Evolutionary conservation across 1,140 invertebrate genomes (phyloP), one percentile per base, ranked within the genome.

Genomic region (Maconellicoccus hirsutus): DNA sequence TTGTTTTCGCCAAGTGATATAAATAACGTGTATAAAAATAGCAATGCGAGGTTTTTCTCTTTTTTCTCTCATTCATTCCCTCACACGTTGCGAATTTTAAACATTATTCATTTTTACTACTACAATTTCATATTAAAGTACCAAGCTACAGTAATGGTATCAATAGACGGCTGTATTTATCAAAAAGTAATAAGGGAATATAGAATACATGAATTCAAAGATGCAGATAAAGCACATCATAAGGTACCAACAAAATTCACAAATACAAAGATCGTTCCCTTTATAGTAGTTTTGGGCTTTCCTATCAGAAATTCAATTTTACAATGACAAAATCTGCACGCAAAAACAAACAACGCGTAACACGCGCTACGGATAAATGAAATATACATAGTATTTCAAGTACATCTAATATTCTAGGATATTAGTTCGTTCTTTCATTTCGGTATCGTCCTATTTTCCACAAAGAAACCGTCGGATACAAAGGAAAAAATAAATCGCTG

Each of bases 241-340:
- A 16, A 52, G n/a, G 42, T 52, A 52, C 42, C 42, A 19, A 52
- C 42, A 16, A 52, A 52, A 52, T 16, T 52, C 42, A 52, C 42
- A 16, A 52, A 52, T 52, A 52, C 42, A 52, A 52, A 52, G 6
- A 19, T 16, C n/a, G 42, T 8, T 52, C 42, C 42, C 42, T 52
- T 52, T 52, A 52, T 52, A 16, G 42, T 52, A 52, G 42, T 52
- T 52, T 52, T 52, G 42, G 42, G 42, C n/a, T 52, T 52, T 52
- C 12, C 42, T 19, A 16, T 52, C 42, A 52, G 42, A 52, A 52
- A 52, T 52, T 52, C 42, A 52, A 52, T 52, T 52, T 52, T 52
- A 52, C 42, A 52, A 52, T 52, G 42, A 52, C n/a, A 52, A 52
- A 52, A 52, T 52, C 6, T 52, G 42, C n/a, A 52, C 42, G 6